Base-by-base conservation (phyloP, 2,113 vertebrate species). In the Tragelaphus scriptus region DNA sequence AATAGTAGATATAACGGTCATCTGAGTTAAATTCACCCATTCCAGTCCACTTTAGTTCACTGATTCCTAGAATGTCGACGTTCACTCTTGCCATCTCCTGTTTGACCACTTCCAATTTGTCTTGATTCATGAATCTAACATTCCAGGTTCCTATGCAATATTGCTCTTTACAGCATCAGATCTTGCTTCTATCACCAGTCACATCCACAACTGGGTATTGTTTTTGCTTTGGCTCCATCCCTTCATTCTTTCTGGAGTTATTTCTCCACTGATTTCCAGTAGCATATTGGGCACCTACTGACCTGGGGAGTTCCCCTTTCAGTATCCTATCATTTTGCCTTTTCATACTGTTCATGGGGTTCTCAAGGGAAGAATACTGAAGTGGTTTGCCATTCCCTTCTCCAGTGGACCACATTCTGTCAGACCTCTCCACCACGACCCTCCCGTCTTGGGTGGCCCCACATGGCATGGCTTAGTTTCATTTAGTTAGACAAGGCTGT, bases 101-200 rank as follows among this genome's bases (percentile, higher is more conserved):
- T 71, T 71, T 71, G 65, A 71, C n/a, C 65, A 36, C 65, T 71
- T 21, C 21, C n/a, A 71, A 19, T 36, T 36, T 36, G 4, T 17
- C 1, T 71, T 71, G 65, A 2, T 71, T 36, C n/a, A 71, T 36
- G 32, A n/a, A 71, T 17, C 65, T 36, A 1, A 2, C 4, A 36
- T 36, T 36, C 4, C 65, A 21, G 65, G 9, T 71, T 71, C 19
- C 9, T 36, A 36, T 11, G 19, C 65, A 36, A 12, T 71, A 71
- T 71, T 71, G n/a, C 17, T 71, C n/a, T 71, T 36, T 36, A 36
- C n/a, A 71, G n/a, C 19, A 23, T 36, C 0, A 0, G 19, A 71
- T 32, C 11, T 36, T 23, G n/a, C 65, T 71, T 36, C 8, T 36
- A 36, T 36, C 9, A 36, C n/a, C 4, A 71, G n/a, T 36, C 11